phyloP scores from a whole-genome alignment of 2,797 vertebrate genomes.

The Sparus aurata region DNA sequence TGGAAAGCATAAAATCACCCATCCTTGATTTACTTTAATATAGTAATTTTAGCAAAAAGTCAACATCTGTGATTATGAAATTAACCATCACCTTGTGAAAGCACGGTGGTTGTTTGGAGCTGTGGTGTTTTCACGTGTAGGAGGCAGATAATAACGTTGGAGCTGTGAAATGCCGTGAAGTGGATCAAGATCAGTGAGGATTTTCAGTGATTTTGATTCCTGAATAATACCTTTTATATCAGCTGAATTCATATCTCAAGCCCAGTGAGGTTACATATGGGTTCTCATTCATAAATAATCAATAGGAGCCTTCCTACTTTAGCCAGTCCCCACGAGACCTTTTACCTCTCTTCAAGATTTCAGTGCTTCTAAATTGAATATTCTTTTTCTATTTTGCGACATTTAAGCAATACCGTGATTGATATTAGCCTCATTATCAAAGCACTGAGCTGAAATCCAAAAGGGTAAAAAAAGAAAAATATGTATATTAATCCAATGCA shows the following conservation, averaged over 20 bases:
- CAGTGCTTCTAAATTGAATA: conserved; percentile 7
- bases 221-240: neutral
- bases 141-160: neutral
- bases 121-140: neutral
- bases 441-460: neutral
- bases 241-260: conserved; percentile 8
- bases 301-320: conserved; percentile 4
- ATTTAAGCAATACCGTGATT: conserved; percentile 8
- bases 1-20: neutral
- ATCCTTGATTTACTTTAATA: neutral
- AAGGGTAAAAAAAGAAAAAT: neutral
- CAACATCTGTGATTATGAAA: neutral
- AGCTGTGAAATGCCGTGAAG: neutral
- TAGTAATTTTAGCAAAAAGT: neutral
- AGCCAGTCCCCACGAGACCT: neutral
- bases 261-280: neutral
- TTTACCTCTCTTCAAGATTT: conserved; percentile 28
- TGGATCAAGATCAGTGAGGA: neutral
- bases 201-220: conserved; percentile 10
- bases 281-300: conserved; percentile 36
- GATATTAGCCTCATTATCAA: conserved; percentile 30
- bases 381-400: conserved; percentile 2
- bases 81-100: conserved; percentile 1
- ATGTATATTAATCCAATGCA: conserved; percentile 1
- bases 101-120: neutral